Base-by-base conservation (phyloP, 2,113 vertebrate species). In the Elgaria multicarinata region DNA sequence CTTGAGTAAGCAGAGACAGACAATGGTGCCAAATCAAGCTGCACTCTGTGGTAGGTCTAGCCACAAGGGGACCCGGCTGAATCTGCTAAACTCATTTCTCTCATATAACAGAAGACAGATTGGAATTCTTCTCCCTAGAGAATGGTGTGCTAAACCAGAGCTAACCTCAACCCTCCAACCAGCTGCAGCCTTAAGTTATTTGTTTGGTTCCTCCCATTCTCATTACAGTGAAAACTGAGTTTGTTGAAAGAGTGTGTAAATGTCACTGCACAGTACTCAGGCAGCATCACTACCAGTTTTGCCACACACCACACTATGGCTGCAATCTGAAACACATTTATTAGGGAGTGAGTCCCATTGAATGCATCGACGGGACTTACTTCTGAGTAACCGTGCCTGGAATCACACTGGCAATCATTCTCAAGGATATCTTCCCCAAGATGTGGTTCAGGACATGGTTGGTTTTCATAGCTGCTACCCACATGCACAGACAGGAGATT, bases 41-140 rank as follows among this genome's bases (percentile, higher is more conserved):
- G 85, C 0, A n/a, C 92, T 94, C 91, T 86, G 89, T n/a, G 94
- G 93, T 95, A 93, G 95, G 93, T 93, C 94, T 92, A 66, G 91
- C 92, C 93, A 75, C 44, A 6, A 90, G 92, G 77, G 94, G 93
- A 95, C 94, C 94, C 92, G 64, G 18, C 92, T 91, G 93, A 93
- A 94, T 94, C 95, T 95, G 96, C 91, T 94, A 95, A 94, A 94
- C 91, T 94, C 91, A 88, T 95, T 94, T 92, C 91, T 93, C 85
- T 94, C 93, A 90, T 13, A 90, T 91, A 95, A 95, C 93, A 94
- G 64, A 90, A 95, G 94, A 89, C 89, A 89, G 93, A 93, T 87
- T 90, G 89, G 89, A 95, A 95, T 92, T 81, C 89, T 87, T 58
- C 80, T 46, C 94, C 90, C 94, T 1, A 0, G 91, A 90, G 95